Evolutionary conservation across 2,797 vertebrate genomes (phyloP).

Genomic region (Molossus alvarezi): DNA sequence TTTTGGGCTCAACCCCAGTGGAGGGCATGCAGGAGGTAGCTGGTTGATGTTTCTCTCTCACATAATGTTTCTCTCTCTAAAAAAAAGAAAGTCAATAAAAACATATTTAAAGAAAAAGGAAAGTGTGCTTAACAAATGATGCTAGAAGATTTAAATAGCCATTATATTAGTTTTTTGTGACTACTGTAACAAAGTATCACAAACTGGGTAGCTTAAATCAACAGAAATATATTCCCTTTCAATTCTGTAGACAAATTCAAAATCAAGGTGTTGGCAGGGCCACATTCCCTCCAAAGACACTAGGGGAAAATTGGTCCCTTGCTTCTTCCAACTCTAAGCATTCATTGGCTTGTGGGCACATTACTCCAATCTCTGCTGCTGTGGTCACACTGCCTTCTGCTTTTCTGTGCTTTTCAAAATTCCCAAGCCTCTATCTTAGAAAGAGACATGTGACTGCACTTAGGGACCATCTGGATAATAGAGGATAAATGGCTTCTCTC

Average conservation of each 20-base stretch:
- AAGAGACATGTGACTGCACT: not conserved
- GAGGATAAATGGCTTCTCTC: not conserved
- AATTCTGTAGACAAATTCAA: not conserved
- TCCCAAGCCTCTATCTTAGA: not conserved
- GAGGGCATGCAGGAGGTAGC: no score
- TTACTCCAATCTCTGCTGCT: not conserved
- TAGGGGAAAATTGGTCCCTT: not conserved
- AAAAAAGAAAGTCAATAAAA: no score
- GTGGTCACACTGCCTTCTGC: not conserved
- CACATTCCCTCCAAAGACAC: not conserved
- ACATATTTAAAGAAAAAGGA: no score
- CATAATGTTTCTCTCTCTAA: no score
- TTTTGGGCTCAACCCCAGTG: no score
- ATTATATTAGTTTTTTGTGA: conserved; percentile 4
- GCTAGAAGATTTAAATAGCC: not conserved
- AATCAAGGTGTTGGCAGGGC: not conserved
- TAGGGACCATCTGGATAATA: not conserved
- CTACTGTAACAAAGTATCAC: not conserved
- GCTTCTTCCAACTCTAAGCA: not conserved
- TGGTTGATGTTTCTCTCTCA: no score
- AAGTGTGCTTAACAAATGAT: not conserved
- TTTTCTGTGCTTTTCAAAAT: conserved; percentile 1
- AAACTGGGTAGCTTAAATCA: conserved; percentile 16
- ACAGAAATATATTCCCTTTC: not conserved
- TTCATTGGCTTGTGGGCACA: not conserved